Conservation (phyloP, 2,113 vertebrate genomes). For the Carassius gibelio region DNA sequence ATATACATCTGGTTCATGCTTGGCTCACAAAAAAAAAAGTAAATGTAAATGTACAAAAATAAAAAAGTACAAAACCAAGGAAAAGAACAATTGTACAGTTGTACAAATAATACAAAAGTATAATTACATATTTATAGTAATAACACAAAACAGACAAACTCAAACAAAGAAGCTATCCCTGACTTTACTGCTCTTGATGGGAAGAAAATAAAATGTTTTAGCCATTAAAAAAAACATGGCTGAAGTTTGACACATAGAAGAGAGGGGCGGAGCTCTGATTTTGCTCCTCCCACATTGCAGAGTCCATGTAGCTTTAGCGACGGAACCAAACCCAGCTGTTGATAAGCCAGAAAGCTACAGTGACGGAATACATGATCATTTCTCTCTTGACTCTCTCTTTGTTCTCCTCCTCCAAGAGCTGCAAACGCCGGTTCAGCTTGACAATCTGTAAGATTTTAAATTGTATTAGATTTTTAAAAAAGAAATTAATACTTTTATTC, state of each 20-base stretch:
- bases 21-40: conserved; percentile 48
- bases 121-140: conserved; percentile 57
- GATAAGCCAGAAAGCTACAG: conserved; percentile 95
- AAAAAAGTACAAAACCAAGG: conserved; percentile 62
- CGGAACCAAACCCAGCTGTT: conserved; percentile 98
- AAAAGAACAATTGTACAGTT: conserved; percentile 55
- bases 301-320: conserved; percentile 74
- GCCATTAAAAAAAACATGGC: conserved; percentile 54
- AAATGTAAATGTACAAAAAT: not conserved
- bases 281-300: not conserved
- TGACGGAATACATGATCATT: conserved; percentile 96
- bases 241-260: conserved; percentile 66
- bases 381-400: conserved; percentile 92
- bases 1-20: conserved; percentile 65
- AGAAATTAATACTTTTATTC: not conserved
- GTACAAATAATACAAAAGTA: conserved; percentile 26
- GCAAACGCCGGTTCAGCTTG: conserved; percentile 93
- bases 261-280: conserved; percentile 19
- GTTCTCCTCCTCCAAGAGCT: conserved; percentile 96
- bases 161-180: conserved; percentile 54
- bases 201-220: conserved; percentile 37
- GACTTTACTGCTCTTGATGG: conserved; percentile 42
- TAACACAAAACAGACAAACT: conserved; percentile 61
- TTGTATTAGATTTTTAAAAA: no score
- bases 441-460: conserved; percentile 80